Conservation (phyloP, 2,113 vertebrate species). For the Cranoglanis bouderius region DNA sequence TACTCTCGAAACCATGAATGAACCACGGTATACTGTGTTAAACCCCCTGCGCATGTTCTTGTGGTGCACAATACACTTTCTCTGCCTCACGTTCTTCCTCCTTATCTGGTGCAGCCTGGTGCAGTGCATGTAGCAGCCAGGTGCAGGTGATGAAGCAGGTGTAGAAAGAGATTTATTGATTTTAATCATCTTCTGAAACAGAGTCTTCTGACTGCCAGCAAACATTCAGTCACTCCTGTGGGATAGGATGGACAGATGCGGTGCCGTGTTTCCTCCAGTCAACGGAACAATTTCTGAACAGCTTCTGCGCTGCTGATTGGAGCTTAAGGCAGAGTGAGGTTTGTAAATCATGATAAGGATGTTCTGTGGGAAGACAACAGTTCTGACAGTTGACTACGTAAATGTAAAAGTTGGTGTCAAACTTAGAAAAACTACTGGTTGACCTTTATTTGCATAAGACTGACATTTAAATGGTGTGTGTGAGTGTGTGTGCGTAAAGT, state of each 20-base stretch:
- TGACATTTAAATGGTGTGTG: slow-evolving; percentile 38
- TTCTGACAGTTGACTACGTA: slow-evolving; percentile 38
- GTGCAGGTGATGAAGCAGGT: slow-evolving; percentile 58
- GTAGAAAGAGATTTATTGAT: slow-evolving; percentile 58
- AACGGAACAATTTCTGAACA: not conserved
- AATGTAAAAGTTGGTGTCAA: slow-evolving; percentile 37
- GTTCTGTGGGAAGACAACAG: slow-evolving; percentile 13
- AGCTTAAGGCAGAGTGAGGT: not conserved
- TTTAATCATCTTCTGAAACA: slow-evolving; percentile 39
- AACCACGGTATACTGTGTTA: not conserved
- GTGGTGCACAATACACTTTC: not conserved
- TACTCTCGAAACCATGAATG: not conserved
- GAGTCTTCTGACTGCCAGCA: slow-evolving; percentile 1
- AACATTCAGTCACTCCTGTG: slow-evolving; percentile 2
- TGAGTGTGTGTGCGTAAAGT: slow-evolving; percentile 25
- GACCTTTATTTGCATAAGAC: slow-evolving; percentile 51
- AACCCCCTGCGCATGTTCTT: not conserved
- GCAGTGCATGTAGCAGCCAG: slow-evolving; percentile 46
- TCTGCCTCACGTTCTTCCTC: not conserved
- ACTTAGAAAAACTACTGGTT: slow-evolving; percentile 26
- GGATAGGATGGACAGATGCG: slow-evolving; percentile 13
- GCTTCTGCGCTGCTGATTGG: not conserved
- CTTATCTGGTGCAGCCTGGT: slow-evolving; percentile 8
- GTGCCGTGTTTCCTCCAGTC: not conserved
- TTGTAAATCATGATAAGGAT: slow-evolving; percentile 31